Evolutionary conservation across 1,140 invertebrate species (phyloP), one percentile per base, ranked within the genome.

Genomic region (Danaus plexippus): DNA sequence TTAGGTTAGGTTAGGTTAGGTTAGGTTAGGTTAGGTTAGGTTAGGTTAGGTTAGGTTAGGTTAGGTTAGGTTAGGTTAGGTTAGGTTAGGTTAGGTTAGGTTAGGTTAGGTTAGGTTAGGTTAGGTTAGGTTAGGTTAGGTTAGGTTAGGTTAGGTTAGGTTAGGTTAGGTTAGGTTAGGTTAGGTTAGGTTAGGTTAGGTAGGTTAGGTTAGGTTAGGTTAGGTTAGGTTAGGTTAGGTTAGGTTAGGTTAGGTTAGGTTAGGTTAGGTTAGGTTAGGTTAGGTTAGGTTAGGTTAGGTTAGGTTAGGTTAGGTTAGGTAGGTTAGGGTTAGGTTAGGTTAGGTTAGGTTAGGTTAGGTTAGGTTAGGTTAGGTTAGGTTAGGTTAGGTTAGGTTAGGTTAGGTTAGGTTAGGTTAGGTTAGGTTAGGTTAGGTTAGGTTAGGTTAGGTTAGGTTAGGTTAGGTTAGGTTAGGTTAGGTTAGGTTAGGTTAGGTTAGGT

Each of bases 401-500:
- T n/a, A 66, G 67, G 74, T 75, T 75, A 59, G 74, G 57, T 60
- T 61, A 57, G 57, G 61, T 63, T 64, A 54, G 54, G 69, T 70
- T 66, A 69, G 73, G 70, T 76, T 76, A 67, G 70, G 69, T 75
- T 72, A 71, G 69, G 57, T 64, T 64, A 65, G 69, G 72, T 72
- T 66, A 64, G 65, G 71, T 73, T 75, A 63, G 65, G 64, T 66
- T 58, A 58, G 56, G 56, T 58, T 58, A 58, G 56, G 56, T 62
- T 62, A 64, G 61, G 63, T 74, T 57, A 57, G 55, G 55, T 57
- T 57, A 57, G 56, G 49, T 58, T 58, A 58, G 58, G 54, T 63
- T n/a, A n/a, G n/a, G n/a, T n/a, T n/a, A n/a, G n/a, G n/a, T 61
- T 61, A 54, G 57, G 61, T 63, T 63, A 62, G 60, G 60, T 62